A percentile compares a stretch with the other conserved stretches of the same genome.
phyloP scores from a whole-genome alignment of 2,888 invertebrate species.

The Sinopyrophorus schimmeli region DNA sequence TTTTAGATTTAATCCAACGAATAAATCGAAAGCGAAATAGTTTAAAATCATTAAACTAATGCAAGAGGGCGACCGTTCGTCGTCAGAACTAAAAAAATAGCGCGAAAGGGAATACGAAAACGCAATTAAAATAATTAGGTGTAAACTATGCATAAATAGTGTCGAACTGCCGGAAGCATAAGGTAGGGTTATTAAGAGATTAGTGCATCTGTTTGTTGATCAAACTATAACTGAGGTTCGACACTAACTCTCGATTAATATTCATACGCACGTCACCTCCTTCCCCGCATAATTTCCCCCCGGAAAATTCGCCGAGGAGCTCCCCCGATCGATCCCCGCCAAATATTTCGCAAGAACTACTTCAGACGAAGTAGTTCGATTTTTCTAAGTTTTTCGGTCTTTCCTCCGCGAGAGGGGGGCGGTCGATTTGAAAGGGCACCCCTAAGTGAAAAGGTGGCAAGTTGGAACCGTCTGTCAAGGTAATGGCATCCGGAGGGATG shows the following conservation, averaged over 20 bases:
- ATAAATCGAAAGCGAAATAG: too few relatives aligned
- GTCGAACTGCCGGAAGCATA: conserved; percentile 7
- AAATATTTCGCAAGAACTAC: conserved; percentile 14
- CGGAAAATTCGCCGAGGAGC: conserved; percentile 6
- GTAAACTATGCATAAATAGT: conserved; percentile 7
- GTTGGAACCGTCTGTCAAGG: conserved; percentile 44
- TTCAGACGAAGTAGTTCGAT: too few relatives aligned
- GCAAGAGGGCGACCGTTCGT: too few relatives aligned
- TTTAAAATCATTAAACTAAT: too few relatives aligned
- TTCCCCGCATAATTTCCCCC: not conserved
- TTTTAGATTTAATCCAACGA: too few relatives aligned
- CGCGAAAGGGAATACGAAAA: too few relatives aligned
- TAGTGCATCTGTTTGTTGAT: conserved; percentile 32
- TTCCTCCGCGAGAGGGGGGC: too few relatives aligned
- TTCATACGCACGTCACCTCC: conserved; percentile 36
- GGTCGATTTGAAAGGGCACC: conserved; percentile 31
- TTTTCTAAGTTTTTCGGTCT: too few relatives aligned
- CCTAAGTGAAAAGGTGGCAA: too few relatives aligned
- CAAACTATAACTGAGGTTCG: conserved; percentile 30
- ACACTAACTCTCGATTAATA: conserved; percentile 34
- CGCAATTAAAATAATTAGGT: too few relatives aligned
- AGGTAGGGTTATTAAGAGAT: conserved; percentile 26
- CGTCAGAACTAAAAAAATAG: too few relatives aligned
- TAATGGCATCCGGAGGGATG: conserved; percentile 43
- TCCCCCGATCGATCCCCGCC: conserved; percentile 1